Percentiles rank a stretch among this genome's conserved stretches.
phyloP scores from a whole-genome alignment of 2,888 invertebrate genomes.

The Neria commutata region DNA sequence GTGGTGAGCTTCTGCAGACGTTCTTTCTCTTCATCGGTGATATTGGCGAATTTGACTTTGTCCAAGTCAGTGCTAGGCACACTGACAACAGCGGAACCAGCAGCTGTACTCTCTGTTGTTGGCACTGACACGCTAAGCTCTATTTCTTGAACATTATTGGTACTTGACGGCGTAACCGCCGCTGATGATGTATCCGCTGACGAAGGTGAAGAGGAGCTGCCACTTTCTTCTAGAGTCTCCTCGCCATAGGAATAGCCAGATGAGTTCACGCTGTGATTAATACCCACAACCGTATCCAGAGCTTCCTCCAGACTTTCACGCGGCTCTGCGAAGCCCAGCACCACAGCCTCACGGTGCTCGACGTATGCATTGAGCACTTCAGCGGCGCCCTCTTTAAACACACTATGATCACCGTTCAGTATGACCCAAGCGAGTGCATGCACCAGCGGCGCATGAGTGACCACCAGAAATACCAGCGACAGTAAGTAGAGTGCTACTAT shows the following conservation, averaged over 20 bases:
- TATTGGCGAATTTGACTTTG: slow-evolving; percentile 67
- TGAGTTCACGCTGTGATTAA: slow-evolving; percentile 36
- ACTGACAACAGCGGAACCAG: not conserved
- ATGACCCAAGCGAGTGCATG: slow-evolving; percentile 88
- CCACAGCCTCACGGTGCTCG: slow-evolving; percentile 66
- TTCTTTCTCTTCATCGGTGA: slow-evolving; percentile 94
- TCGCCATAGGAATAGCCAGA: slow-evolving; percentile 40
- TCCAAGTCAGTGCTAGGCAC: slow-evolving; percentile 19
- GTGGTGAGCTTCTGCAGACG: slow-evolving; percentile 60
- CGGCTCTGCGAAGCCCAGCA: slow-evolving; percentile 73
- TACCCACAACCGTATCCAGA: slow-evolving; percentile 64
- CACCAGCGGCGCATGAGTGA: slow-evolving; percentile 89
- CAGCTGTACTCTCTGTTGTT: not conserved
- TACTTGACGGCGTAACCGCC: slow-evolving; percentile 32
- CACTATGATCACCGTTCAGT: slow-evolving; percentile 78
- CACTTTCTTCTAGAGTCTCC: slow-evolving; percentile 40
- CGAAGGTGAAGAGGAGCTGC: slow-evolving; percentile 19
- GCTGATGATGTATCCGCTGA: slow-evolving; percentile 31
- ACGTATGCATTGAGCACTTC: slow-evolving; percentile 72
- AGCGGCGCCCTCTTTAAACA: slow-evolving; percentile 73
- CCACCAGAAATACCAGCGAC: slow-evolving; percentile 94
- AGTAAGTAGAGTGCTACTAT: slow-evolving; percentile 89
- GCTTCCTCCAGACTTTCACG: slow-evolving; percentile 79
- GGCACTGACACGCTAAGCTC: slow-evolving; percentile 22
- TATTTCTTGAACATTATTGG: slow-evolving; percentile 32